A percentile compares a stretch with the other conserved stretches of the same genome.
Evolutionary conservation across 2,797 vertebrate species (phyloP).

Genomic region (Macropodus opercularis): DNA sequence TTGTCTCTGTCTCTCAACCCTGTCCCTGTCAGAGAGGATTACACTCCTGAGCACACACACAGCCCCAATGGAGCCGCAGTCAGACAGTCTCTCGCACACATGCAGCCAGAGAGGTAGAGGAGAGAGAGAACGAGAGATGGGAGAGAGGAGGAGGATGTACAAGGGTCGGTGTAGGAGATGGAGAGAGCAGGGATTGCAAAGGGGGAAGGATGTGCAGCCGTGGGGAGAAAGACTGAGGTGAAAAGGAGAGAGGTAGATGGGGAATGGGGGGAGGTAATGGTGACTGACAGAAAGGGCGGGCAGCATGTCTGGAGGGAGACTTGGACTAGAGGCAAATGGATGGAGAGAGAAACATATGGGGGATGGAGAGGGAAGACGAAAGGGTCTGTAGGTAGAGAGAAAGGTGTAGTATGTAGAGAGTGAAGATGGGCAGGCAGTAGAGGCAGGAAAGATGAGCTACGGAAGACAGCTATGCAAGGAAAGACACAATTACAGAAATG

Average conservation of each 20-base stretch:
- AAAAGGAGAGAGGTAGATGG: constrained; percentile 44
- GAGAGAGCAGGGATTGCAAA: constrained; percentile 2
- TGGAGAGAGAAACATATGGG: constrained; percentile 36
- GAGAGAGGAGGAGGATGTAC: constrained; percentile 29
- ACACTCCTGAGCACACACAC: constrained; percentile 79
- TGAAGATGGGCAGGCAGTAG: constrained; percentile 1
- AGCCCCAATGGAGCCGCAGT: constrained; percentile 59
- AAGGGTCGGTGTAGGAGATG: constrained; percentile 24
- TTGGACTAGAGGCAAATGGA: constrained; percentile 48
- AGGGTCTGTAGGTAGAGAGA: constrained; percentile 19
- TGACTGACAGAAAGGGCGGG: constrained; percentile 66
- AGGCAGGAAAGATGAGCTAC: constrained; percentile 19
- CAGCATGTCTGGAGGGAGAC: constrained; percentile 54
- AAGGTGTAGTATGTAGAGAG: constrained; percentile 32
- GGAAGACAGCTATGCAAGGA: constrained; percentile 45
- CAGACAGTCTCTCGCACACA: constrained; percentile 44
- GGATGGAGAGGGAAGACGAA: constrained; percentile 19
- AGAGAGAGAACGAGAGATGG: constrained; percentile 16
- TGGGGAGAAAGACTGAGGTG: constrained; percentile 36
- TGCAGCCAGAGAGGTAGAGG: constrained; percentile 28
- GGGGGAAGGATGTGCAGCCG: constrained; percentile 19
- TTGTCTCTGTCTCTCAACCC: constrained; percentile 59
- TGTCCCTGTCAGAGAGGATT: constrained; percentile 83
- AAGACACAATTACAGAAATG: constrained; percentile 68
- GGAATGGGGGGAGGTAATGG: constrained; percentile 30